Evolutionary conservation across 2,797 vertebrate species (phyloP), one percentile per base, ranked within the genome.

Genomic region (Coregonus ussuriensis): DNA sequence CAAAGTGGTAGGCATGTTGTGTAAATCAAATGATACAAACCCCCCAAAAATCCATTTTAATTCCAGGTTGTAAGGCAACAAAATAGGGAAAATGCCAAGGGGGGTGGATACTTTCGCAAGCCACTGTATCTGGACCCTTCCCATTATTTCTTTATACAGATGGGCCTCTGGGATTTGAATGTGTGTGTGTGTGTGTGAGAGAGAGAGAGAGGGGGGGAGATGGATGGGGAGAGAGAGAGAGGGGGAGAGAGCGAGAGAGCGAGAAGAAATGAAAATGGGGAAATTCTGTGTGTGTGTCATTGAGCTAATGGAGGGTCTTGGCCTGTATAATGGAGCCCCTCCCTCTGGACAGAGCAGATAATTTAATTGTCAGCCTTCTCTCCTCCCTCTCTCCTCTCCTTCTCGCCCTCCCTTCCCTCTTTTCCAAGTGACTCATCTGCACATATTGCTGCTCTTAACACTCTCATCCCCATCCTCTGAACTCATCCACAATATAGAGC

Each of bases 261-360:
- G 6, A 63, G 62, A 65, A 29, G 3, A 71, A 51, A 21, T 5
- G 5, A 9, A 13, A 11, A 6, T 41, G n/a, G 9, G 6, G 18
- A 3, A 37, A 15, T 6, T 25, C 9, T 31, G 47, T 21, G 35
- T 70, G 56, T 76, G 79, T 89, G 82, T 90, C 86, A 91, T 87
- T 90, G 79, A 88, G 86, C 75, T 90, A 93, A 92, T 92, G 91
- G 89, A 91, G 72, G 89, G 84, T 86, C 87, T 87, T 90, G 91
- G 86, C 86, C 86, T 77, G 66, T n/a, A 83, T 89, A 91, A 91
- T 89, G 88, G 89, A 91, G 85, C 89, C 86, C 88, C 87, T 89
- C 88, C 88, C 89, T 77, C 76, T 78, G 78, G 85, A 74, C 87
- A 80, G 78, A 84, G 76, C 15, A 47, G 79, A 86, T 92, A 80